Conservation (phyloP, 2,888 invertebrate species). For the Rugalucina vietnamica region DNA sequence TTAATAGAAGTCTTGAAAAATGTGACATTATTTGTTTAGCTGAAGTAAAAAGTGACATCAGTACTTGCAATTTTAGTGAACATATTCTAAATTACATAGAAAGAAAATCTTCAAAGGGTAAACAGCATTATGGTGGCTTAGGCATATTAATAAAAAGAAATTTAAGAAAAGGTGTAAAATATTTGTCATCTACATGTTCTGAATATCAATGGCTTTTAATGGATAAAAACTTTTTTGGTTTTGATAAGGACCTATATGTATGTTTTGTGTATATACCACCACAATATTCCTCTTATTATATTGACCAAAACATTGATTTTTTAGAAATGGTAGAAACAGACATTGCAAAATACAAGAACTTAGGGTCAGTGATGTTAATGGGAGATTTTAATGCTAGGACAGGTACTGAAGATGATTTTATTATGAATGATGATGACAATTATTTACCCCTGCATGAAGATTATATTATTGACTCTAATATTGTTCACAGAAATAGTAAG, state of each 20-base stretch:
- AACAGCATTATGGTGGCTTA: neutral
- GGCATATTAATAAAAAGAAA: neutral
- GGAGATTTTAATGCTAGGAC: neutral
- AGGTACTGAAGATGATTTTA: neutral
- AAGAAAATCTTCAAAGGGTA: no score
- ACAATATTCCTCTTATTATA: neutral
- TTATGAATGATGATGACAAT: neutral
- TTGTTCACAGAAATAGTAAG: neutral
- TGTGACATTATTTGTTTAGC: conserved; percentile 11
- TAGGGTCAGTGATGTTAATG: neutral
- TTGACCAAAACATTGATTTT: neutral
- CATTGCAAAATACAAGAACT: neutral
- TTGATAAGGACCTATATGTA: neutral
- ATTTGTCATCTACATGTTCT: neutral
- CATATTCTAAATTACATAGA: no score
- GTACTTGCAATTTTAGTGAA: no score
- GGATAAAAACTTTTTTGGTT: neutral
- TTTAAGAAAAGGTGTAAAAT: conserved; percentile 11
- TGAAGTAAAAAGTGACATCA: neutral
- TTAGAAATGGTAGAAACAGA: neutral
- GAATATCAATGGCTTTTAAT: conserved; percentile 11
- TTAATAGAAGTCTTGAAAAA: no score
- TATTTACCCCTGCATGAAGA: neutral
- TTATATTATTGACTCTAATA: neutral
- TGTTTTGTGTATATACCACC: conserved; percentile 5